These are phyloP conservation scores for Perccottus glenii DNA, from an alignment of 2,113 vertebrate species.

Conservation along the genomic window DNA sequence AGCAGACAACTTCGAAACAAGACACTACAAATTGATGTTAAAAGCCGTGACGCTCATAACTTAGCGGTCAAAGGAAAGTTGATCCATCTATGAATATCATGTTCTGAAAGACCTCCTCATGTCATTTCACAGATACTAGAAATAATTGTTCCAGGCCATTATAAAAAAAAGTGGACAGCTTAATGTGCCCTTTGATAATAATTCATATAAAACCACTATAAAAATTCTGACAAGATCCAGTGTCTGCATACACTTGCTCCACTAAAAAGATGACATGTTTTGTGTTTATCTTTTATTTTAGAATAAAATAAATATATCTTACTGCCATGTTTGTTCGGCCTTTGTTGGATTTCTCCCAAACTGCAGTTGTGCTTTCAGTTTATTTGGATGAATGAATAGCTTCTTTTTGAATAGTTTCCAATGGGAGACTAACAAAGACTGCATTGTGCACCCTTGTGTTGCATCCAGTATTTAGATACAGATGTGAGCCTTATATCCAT, in stretches of 20 bases:
- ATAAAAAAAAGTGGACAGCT: conserved; percentile 24
- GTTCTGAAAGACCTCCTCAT: conserved; percentile 51
- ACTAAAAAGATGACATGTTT: background rate
- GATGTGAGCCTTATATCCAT: conserved; percentile 50
- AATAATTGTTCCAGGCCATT: conserved; percentile 53
- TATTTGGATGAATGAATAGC: no score
- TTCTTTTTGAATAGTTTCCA: conserved; percentile 85
- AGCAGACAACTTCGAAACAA: conserved; percentile 26
- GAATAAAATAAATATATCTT: no score
- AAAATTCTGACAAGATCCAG: conserved; percentile 1
- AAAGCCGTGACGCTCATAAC: conserved; percentile 26
- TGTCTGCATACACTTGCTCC: conserved; percentile 5
- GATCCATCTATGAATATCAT: conserved; percentile 56
- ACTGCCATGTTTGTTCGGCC: conserved; percentile 43
- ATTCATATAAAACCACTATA: conserved; percentile 7
- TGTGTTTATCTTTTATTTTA: no score
- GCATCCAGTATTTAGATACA: conserved; percentile 38
- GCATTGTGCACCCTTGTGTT: conserved; percentile 61
- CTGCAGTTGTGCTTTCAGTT: conserved; percentile 70
- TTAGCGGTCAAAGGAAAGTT: conserved; percentile 46
- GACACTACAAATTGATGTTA: conserved; percentile 30
- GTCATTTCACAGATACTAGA: conserved; percentile 50
- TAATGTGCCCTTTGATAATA: conserved; percentile 30
- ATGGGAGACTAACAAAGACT: conserved; percentile 83
- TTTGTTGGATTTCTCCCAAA: conserved; percentile 80